Evolutionary conservation across 2,797 vertebrate genomes (phyloP).

Genomic region (Hoplostethus mediterraneus): DNA sequence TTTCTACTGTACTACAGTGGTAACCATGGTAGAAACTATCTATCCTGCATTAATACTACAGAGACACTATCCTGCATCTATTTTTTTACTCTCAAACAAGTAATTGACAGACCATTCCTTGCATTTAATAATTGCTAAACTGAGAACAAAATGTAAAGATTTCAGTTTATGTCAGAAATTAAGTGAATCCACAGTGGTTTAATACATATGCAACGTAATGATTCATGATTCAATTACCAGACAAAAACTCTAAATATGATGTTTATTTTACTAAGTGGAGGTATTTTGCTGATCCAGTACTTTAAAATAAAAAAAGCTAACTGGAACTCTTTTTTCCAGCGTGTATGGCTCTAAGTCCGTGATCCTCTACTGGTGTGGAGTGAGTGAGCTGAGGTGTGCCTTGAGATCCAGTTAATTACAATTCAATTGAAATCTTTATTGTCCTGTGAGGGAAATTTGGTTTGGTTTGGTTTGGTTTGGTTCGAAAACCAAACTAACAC

Average conservation of each 20-base stretch:
- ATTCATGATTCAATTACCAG: background rate
- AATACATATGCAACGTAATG: background rate
- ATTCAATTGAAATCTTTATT: background rate
- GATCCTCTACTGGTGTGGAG: conserved; percentile 9
- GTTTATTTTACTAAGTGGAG: too few species aligned
- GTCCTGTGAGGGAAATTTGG: background rate
- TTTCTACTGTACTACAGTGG: background rate
- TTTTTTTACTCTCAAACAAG: conserved; percentile 3
- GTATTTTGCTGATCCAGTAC: background rate
- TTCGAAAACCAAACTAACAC: too few species aligned
- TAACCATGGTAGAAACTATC: conserved; percentile 1
- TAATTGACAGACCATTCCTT: conserved; percentile 51
- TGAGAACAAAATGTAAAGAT: conserved; percentile 22
- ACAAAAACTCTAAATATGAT: conserved; percentile 2
- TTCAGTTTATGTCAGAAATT: conserved; percentile 14
- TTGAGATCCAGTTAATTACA: background rate
- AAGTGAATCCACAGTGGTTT: conserved; percentile 3
- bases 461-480: background rate
- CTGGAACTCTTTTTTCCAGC: background rate
- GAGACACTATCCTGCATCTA: background rate
- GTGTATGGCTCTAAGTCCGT: conserved; percentile 2
- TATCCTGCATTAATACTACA: background rate
- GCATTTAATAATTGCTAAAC: conserved; percentile 42
- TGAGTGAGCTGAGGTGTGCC: conserved; percentile 14
- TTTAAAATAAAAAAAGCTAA: too few species aligned